Evolutionary conservation across 1,140 invertebrate genomes (phyloP), one percentile per base, ranked within the genome.

Genomic region (Pseudomyrmex concolor): DNA sequence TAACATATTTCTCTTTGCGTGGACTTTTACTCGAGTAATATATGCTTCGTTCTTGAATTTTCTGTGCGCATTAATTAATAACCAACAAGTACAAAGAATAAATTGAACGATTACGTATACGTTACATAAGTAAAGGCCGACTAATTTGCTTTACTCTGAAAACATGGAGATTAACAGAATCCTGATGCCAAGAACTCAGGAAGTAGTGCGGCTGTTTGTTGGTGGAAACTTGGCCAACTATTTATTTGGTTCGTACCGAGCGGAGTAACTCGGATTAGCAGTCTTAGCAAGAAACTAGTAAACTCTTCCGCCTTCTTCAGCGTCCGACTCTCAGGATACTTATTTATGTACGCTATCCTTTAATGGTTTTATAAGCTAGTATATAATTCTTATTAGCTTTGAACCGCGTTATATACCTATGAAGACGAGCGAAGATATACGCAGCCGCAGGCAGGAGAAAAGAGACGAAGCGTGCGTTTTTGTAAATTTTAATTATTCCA

Each of bases 241-340:
- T 86, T 86, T 87, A 83, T 87, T 77, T 70, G 25, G 17, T 78
- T 80, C 43, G 55, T 50, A 9, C 15, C 19, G 12, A 59, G 19
- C 68, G 19, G 2, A 83, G 43, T 57, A 57, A 34, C 25, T 43
- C 12, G 43, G 48, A 88, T 81, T 84, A 84, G 25, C 13, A 17
- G 57, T 55, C 50, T 87, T 60, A 60, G n/a, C 34, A 19, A 86
- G 43, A 67, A 84, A 68, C 13, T 50, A 17, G 10, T 50, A 63
- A 45, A 25, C 34, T 34, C 8, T 50, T 43, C 64, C 12, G 4
- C 3, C 19, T 50, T 22, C 9, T 45, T 19, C 22, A 22, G 17
- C 50, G 22, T 13, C 2, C 8, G 43, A 7, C 43, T 12, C 7
- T 48, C 19, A 12, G 25, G 4, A 5, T 34, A 34, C 22, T 64